Base-by-base conservation (phyloP, 2,888 invertebrate species). In the Sinotaia quadrata region DNA sequence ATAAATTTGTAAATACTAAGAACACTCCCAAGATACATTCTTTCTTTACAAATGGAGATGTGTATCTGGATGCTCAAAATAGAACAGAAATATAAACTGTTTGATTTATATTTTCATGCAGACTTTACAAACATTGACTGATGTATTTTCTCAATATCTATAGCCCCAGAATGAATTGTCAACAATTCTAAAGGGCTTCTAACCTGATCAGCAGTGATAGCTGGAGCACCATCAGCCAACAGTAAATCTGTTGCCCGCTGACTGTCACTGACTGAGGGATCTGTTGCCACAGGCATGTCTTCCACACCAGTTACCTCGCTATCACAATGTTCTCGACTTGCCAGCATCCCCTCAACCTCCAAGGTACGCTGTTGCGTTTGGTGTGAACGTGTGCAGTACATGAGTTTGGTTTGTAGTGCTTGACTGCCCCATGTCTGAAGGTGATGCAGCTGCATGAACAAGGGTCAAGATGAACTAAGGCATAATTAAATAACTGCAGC, bases 391-490 rank as follows among this genome's bases (percentile, higher is more conserved):
- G 54, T 29, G 54, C 54, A 54, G 24, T 54, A 27, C 27, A 54
- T 27, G 21, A 54, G 27, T 27, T 54, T 54, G 54, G 27, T 27
- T 31, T 54, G 54, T 31, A 54, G 54, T 31, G 54, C 54, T 1
- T 54, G 27, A 2, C 54, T 31, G 54, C 54, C 54, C 54, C 54
- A 54, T 31, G 3, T 54, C 54, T 54, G 54, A 2, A 54, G 27
- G 54, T 54, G 54, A 7, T 27, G 24, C 54, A 54, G 27, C 54
- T 54, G 54, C 10, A 41, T 12, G 10, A n/a, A n/a, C n/a, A n/a
- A n/a, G n/a, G n/a, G n/a, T n/a, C n/a, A n/a, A n/a, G n/a, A n/a
- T n/a, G n/a, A n/a, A n/a, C n/a, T n/a, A n/a, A n/a, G n/a, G n/a
- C n/a, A n/a, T n/a, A n/a, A n/a, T n/a, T n/a, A n/a, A n/a, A n/a